A percentile compares a stretch with the other conserved stretches of the same genome.
Evolutionary conservation across 2,113 vertebrate genomes (phyloP).

Genomic region (Takifugu bimaculatus): DNA sequence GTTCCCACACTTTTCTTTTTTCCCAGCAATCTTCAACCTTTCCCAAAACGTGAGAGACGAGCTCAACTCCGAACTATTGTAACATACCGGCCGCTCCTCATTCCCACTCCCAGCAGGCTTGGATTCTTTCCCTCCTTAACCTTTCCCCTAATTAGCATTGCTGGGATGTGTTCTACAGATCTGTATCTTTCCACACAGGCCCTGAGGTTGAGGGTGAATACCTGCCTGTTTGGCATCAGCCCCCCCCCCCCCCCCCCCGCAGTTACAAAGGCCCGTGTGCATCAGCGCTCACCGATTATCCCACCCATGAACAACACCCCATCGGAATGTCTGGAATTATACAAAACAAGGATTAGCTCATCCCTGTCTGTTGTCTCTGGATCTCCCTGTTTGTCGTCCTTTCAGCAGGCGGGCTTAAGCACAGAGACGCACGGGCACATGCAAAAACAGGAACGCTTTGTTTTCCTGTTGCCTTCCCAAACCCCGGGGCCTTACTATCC

Average conservation of each 20-base stretch:
- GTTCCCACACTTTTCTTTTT: background rate
- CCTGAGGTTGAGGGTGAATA: constrained; percentile 18
- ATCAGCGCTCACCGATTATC: constrained; percentile 46
- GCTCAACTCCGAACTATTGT: background rate
- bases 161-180: constrained; percentile 13
- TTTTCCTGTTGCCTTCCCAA: background rate
- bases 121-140: constrained; percentile 37
- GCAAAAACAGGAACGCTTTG: constrained; percentile 5
- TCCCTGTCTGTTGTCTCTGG: constrained; percentile 68
- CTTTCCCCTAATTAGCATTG: constrained; percentile 43
- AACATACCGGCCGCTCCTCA: background rate
- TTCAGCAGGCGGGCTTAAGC: constrained; percentile 45
- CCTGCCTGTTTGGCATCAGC: constrained; percentile 39
- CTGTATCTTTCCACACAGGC: constrained; percentile 38
- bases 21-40: no score
- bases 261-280: constrained; percentile 50
- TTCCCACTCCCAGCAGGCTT: constrained; percentile 1
- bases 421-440: constrained; percentile 30
- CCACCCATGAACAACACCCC: constrained; percentile 54
- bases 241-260: constrained; percentile 30
- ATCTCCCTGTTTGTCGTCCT: constrained; percentile 58
- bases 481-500: constrained; percentile 9
- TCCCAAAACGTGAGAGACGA: background rate
- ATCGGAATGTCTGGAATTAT: constrained; percentile 73
- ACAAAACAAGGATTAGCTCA: constrained; percentile 74